Conservation (phyloP, 1,140 invertebrate genomes). For the Elymnias hypermnestra region DNA sequence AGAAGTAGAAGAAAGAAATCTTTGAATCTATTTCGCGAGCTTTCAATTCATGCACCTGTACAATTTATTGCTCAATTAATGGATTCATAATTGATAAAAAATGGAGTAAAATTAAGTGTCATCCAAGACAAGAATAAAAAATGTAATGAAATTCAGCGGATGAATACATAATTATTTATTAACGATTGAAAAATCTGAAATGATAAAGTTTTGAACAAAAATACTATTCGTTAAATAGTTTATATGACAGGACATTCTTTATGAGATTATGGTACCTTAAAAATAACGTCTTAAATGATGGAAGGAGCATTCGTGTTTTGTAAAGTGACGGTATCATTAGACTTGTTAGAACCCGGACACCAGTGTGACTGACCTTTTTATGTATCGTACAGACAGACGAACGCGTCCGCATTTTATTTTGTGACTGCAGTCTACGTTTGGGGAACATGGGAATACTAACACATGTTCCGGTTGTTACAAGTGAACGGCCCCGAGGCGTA, state of each 20-base stretch:
- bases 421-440: constrained; percentile 22
- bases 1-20: too few relatives aligned
- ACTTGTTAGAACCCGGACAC: constrained; percentile 18
- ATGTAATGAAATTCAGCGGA: too few relatives aligned
- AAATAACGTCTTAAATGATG: constrained; percentile 4
- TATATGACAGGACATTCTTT: constrained; percentile 11
- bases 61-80: too few relatives aligned
- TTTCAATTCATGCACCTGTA: too few relatives aligned
- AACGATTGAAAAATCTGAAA: too few relatives aligned
- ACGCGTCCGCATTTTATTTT: constrained; percentile 63
- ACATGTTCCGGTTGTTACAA: constrained; percentile 18
- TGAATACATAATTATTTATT: too few relatives aligned
- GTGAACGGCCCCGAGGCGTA: constrained; percentile 13
- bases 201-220: too few relatives aligned
- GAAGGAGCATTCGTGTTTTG: constrained; percentile 9
- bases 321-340: constrained; percentile 15
- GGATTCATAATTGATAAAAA: too few relatives aligned
- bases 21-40: too few relatives aligned
- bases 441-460: constrained; percentile 20
- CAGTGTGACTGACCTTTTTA: constrained; percentile 61
- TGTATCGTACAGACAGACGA: constrained; percentile 56
- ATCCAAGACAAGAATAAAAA: too few relatives aligned
- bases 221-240: too few relatives aligned
- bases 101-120: too few relatives aligned
- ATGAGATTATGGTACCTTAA: not conserved